Evolutionary conservation across 2,888 invertebrate species (phyloP).

Genomic region (Stramonita haemastoma): DNA sequence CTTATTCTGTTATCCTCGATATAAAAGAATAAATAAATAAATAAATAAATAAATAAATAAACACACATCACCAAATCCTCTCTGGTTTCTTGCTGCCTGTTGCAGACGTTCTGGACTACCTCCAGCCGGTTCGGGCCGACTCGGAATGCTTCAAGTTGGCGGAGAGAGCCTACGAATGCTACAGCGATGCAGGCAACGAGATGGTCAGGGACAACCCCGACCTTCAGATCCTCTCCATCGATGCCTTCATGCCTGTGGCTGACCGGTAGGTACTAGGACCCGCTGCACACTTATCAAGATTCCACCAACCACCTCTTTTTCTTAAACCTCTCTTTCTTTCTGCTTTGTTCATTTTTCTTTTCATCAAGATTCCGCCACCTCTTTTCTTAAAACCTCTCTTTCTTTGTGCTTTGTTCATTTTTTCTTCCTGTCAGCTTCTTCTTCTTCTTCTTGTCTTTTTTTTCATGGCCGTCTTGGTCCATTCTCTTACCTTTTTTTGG

Average conservation of each 20-base stretch:
- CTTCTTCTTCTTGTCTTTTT: neutral
- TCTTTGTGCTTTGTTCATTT: too few species aligned
- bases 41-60: too few species aligned
- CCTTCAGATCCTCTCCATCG: constrained; percentile 24
- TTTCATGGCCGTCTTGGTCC: neutral
- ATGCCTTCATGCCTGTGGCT: constrained; percentile 23
- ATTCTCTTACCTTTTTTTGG: too few species aligned
- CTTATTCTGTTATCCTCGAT: too few species aligned
- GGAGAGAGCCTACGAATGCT: constrained; percentile 40
- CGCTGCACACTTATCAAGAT: too few species aligned
- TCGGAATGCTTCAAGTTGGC: constrained; percentile 44
- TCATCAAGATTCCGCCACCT: neutral
- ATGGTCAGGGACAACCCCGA: constrained; percentile 30
- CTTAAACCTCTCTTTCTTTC: neutral
- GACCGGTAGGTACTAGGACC: constrained; percentile 32
- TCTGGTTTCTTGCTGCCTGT: neutral
- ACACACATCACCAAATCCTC: too few species aligned
- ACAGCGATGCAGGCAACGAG: constrained; percentile 11
- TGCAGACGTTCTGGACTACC: constrained; percentile 46
- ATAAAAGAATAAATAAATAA: too few species aligned
- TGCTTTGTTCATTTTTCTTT: neutral
- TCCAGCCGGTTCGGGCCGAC: constrained; percentile 37
- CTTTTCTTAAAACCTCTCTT: neutral
- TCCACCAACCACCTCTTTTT: too few species aligned
- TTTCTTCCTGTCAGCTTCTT: neutral